These are phyloP conservation scores for Adrianichthys oophorus DNA, from an alignment of 2,797 vertebrate species.

Conservation along the genomic window DNA sequence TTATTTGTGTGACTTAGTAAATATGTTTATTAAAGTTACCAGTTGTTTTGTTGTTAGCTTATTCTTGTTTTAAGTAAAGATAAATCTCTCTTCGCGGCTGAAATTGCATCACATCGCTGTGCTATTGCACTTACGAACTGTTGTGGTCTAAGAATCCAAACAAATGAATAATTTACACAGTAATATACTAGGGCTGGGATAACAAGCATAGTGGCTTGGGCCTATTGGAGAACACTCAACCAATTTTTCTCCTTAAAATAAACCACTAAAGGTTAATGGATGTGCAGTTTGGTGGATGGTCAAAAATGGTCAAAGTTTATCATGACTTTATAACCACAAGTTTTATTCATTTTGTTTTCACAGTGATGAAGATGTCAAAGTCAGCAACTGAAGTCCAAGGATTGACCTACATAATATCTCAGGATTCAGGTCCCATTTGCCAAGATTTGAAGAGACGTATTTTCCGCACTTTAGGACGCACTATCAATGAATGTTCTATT, in stretches of 20 bases:
- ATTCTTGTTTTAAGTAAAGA: too few species aligned
- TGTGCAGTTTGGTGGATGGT: constrained; percentile 23
- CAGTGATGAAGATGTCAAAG: too few species aligned
- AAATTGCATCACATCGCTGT: constrained; percentile 39
- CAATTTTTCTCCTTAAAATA: constrained; percentile 42
- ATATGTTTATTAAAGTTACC: too few species aligned
- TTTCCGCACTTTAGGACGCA: too few species aligned
- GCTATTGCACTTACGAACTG: constrained; percentile 50
- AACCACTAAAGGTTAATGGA: constrained; percentile 34
- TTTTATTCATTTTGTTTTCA: too few species aligned
- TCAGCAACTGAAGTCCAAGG: too few species aligned
- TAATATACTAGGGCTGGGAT: constrained; percentile 53
- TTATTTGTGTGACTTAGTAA: too few species aligned
- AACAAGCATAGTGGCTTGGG: constrained; percentile 38
- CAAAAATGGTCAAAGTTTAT: background rate
- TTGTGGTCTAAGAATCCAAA: constrained; percentile 64
- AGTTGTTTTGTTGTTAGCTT: too few species aligned
- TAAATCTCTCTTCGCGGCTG: constrained; percentile 8
- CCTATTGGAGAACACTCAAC: constrained; percentile 31
- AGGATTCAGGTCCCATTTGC: too few species aligned
- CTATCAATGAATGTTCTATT: too few species aligned
- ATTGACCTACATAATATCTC: too few species aligned
- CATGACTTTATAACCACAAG: background rate
- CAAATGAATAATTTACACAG: constrained; percentile 73
- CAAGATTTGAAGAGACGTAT: background rate